phyloP scores from a whole-genome alignment of 2,113 vertebrate species.

The Eurypyga helias region DNA sequence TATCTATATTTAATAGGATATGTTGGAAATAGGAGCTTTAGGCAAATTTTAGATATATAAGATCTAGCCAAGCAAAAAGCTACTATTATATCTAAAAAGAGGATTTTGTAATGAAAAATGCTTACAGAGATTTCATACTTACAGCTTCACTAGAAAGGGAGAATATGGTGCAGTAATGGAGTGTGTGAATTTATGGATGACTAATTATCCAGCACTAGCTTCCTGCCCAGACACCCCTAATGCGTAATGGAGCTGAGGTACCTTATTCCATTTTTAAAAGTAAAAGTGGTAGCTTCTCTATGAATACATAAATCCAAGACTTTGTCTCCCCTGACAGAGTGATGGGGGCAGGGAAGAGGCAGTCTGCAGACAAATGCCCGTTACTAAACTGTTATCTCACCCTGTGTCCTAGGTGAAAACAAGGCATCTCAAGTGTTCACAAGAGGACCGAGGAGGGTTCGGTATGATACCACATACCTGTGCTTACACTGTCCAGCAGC shows the following conservation, averaged over 20 bases:
- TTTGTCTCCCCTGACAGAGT: not conserved
- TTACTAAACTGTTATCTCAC: not conserved
- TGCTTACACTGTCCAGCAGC: not conserved
- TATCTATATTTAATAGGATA: not conserved
- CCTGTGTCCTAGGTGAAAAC: not conserved
- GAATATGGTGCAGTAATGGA: not conserved
- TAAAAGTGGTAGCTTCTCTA: not conserved
- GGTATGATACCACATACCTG: not conserved
- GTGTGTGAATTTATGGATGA: not conserved
- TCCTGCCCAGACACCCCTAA: not conserved
- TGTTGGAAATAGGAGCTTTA: not conserved
- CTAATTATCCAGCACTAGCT: not conserved
- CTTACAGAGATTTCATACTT: not conserved
- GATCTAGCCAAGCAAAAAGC: not conserved
- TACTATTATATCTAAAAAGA: not conserved
- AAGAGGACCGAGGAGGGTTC: not conserved
- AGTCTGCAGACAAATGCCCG: not conserved
- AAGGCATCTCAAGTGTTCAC: not conserved
- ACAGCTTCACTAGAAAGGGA: not conserved
- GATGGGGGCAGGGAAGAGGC: not conserved
- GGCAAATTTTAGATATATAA: not conserved
- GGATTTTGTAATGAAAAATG: not conserved
- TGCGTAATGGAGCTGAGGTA: not conserved
- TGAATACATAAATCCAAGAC: not conserved
- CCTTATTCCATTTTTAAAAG: not conserved